Evolutionary conservation across 92 coral and sea anemone genomes (phyloP).

Genomic region (Umimayanthus chanpuru): DNA sequence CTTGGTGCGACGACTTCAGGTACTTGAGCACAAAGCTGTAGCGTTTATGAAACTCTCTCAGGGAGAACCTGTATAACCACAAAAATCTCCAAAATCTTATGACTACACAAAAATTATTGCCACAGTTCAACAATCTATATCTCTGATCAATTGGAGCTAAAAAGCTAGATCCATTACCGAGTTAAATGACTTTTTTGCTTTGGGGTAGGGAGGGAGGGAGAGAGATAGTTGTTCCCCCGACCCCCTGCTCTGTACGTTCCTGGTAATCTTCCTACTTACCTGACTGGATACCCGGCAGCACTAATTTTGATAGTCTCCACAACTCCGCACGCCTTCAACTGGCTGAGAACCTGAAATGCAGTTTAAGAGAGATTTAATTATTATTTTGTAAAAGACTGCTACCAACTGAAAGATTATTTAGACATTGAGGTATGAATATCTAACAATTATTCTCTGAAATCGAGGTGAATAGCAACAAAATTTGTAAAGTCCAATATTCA

Average conservation of each 20-base stretch:
- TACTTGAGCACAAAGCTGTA: conserved; percentile 69
- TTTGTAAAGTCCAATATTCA: too few relatives aligned
- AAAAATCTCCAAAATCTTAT: not conserved
- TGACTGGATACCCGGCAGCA: conserved; percentile 82
- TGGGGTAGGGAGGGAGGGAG: too few relatives aligned
- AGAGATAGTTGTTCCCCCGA: too few relatives aligned
- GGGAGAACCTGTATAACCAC: conserved; percentile 52
- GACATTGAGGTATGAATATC: too few relatives aligned
- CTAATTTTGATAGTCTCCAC: conserved; percentile 81
- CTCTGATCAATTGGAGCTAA: too few relatives aligned
- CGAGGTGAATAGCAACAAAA: too few relatives aligned
- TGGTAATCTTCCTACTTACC: conserved; percentile 64
- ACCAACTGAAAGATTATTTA: too few relatives aligned
- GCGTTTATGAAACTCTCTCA: conserved; percentile 80
- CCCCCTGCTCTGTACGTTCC: too few relatives aligned
- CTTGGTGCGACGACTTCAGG: conserved; percentile 32
- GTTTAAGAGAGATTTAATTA: not conserved
- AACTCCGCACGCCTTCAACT: conserved; percentile 80
- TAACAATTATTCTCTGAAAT: too few relatives aligned
- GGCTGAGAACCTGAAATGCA: conserved; percentile 64
- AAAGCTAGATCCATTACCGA: too few relatives aligned
- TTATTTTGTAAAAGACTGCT: not conserved
- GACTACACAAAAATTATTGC: not conserved
- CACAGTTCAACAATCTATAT: not conserved
- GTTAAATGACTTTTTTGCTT: too few relatives aligned